Conservation (phyloP, 2,888 invertebrate genomes). For the Mellilla xanthometata region DNA sequence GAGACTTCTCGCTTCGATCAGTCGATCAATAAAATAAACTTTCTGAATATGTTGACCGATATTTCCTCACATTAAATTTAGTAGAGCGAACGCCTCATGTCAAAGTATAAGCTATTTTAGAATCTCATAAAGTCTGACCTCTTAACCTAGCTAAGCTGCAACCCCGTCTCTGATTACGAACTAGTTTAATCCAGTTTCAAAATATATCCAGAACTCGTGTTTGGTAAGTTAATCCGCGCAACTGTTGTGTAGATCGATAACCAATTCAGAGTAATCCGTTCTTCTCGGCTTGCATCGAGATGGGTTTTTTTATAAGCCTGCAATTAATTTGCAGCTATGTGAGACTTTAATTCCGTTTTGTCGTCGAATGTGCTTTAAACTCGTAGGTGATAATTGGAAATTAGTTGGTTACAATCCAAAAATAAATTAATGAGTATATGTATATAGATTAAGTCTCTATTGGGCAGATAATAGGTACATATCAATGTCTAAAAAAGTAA, state of each 20-base stretch:
- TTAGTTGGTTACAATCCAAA: too few species aligned
- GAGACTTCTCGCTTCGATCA: too few species aligned
- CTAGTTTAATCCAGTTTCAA: conserved; percentile 4
- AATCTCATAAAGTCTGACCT: not conserved
- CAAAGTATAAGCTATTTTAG: not conserved
- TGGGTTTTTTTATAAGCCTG: conserved; percentile 6
- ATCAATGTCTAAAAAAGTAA: too few species aligned
- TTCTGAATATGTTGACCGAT: too few species aligned
- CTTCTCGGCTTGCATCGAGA: conserved; percentile 11
- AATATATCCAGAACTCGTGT: conserved; percentile 2
- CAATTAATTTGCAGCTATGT: not conserved
- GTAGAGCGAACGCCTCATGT: too few species aligned
- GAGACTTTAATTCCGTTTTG: not conserved
- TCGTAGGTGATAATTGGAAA: too few species aligned
- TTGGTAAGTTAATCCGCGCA: conserved; percentile 1
- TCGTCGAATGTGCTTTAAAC: too few species aligned
- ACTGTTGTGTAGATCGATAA: conserved; percentile 21
- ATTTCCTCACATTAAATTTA: too few species aligned
- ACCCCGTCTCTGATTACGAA: not conserved
- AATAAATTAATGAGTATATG: too few species aligned
- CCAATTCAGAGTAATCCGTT: conserved; percentile 29
- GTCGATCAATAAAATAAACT: too few species aligned
- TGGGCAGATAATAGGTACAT: too few species aligned
- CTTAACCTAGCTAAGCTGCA: not conserved
- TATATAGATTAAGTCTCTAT: too few species aligned